Base-by-base conservation (phyloP, 2,797 vertebrate genomes). In the Hirundo rustica region DNA sequence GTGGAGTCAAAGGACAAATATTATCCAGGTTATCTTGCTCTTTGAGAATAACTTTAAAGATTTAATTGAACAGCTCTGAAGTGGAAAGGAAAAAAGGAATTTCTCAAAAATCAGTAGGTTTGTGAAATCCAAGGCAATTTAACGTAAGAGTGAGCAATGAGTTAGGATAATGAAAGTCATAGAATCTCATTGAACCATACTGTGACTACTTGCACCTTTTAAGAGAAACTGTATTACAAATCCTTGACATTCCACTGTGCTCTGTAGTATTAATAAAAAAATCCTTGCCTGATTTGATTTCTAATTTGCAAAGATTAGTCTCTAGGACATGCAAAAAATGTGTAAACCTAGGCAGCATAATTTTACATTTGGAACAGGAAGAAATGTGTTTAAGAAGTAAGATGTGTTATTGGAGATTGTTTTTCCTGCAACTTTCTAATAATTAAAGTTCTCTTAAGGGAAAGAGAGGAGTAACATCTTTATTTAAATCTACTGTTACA, bases 71-170 rank as follows among this genome's bases (percentile, higher is more conserved):
- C 40, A 82, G 9, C 32, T 91, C 48, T 89, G 40, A 53, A 70
- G 36, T 27, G 27, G 38, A 67, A 91, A 71, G 11, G 16, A 7
- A 21, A 74, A 67, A 92, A 87, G 2, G 10, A 58, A 79, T 86
- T 79, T 88, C 22, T 65, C n/a, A 80, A 91, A 91, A 93, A 74
- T 58, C 38, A 14, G 34, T 44, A 89, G 16, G 32, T 54, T 65
- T 91, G 25, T 92, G 64, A 80, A 93, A 92, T 64, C 58, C n/a
- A 72, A 88, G 36, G 23, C 44, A 75, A 77, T 95, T 93, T 85
- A 85, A 91, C 5, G 1, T 61, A 47, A 64, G 57, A 77, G 14
- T 38, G 34, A 92, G 30, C 65, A 72, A 13, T 36, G 32, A 26
- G 27, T 81, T 53, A 81, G 58, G 48, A 81, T 88, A 78, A 94